Base-by-base conservation (phyloP, 2,888 invertebrate species). In the Xestia xanthographa region DNA sequence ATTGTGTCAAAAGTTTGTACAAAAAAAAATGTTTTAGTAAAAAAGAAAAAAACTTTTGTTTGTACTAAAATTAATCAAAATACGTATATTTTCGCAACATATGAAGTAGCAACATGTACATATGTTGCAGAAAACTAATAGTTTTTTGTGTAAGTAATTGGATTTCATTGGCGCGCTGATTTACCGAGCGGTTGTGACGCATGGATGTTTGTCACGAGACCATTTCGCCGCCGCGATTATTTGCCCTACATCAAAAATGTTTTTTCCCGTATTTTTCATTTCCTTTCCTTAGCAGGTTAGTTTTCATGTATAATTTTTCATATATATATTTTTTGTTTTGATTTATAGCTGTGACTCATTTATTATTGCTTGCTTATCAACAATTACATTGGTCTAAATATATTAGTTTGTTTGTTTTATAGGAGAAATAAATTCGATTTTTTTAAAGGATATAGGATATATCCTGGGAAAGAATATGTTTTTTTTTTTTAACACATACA, bases 161-260 rank as follows among this genome's bases (percentile, higher is more conserved):
- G 95, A 92, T 96, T 96, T 93, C 92, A 93, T 94, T 94, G 92
- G 91, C 88, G 88, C 89, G 92, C 86, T 94, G 96, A 96, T 95
- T 94, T 95, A 95, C 93, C 87, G 92, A 89, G 91, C 89, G 75
- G 88, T 88, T 85, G 91, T 96, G 96, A 96, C 90, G 95, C 93
- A 96, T 96, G 96, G 95, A 93, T 93, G 92, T 94, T 96, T 96
- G 95, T 96, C 96, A 96, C 96, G 96, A 96, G 90, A 96, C 94
- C 92, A 96, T 96, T 95, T 95, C 90, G 92, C 92, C 89, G 86
- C 89, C 90, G 90, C 91, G 90, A 92, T 92, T 94, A 92, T 92
- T 93, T 90, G 89, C 87, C 86, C 78, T 83, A 79, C 80, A 86
- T 87, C 83, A 89, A 87, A 81, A 91, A 53, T 41, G 12, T 79